phyloP scores from a whole-genome alignment of 2,113 vertebrate genomes.

The Phainopepla nitens region DNA sequence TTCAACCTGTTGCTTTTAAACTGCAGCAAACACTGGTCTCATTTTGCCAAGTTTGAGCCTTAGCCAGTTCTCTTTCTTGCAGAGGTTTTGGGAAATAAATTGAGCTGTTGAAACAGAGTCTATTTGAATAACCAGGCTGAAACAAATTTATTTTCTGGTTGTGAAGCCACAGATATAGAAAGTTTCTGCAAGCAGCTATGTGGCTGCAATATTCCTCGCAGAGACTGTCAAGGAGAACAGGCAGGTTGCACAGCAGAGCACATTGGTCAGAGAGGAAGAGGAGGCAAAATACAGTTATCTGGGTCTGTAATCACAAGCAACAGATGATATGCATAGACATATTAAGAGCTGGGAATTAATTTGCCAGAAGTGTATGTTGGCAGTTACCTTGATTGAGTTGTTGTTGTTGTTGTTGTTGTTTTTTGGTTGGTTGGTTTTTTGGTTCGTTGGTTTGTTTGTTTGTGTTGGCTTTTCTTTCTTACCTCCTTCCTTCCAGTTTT shows the following conservation, averaged over 20 bases:
- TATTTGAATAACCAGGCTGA: neutral
- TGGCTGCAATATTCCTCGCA: neutral
- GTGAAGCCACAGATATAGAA: neutral
- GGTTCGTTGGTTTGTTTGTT: neutral
- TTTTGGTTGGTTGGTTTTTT: neutral
- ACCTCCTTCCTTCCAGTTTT: neutral
- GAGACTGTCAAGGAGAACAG: neutral
- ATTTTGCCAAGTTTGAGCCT: neutral
- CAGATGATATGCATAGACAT: neutral
- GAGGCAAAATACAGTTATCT: neutral
- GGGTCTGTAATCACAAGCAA: neutral
- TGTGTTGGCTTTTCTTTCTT: neutral
- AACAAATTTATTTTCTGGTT: neutral
- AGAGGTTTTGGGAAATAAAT: neutral
- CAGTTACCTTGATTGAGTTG: neutral
- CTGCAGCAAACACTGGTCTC: neutral
- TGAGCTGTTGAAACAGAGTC: neutral
- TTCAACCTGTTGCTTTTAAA: slow-evolving; percentile 10
- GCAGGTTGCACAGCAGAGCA: neutral
- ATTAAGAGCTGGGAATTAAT: neutral
- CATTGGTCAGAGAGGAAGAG: neutral
- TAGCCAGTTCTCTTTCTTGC: neutral
- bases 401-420: neutral
- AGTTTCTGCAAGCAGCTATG: neutral
- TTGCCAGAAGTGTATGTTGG: neutral